Base-by-base conservation (phyloP, 2,888 invertebrate species). In the Biston stratarius region DNA sequence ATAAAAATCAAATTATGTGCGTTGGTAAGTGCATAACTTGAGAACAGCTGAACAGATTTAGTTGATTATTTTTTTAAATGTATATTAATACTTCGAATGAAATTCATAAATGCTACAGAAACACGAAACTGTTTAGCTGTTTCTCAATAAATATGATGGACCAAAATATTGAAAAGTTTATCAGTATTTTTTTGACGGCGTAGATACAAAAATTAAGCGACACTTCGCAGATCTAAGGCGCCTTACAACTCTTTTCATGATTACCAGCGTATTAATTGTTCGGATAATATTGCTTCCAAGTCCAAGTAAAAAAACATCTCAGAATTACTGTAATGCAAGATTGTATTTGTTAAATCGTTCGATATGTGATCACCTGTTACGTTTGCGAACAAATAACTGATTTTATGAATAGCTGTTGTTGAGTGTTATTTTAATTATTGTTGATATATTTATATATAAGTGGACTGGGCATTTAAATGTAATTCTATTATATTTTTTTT, bases 381-480 rank as follows among this genome's bases (percentile, higher is more conserved):
- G 51, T 57, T 52, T 63, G 49, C 61, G 68, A 74, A 67, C 70
- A 71, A 70, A 74, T 38, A 66, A 60, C 67, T 69, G 52, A 66
- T 61, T 56, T 63, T 57, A 57, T 38, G 40, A 55, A 69, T 71
- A 70, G 67, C 69, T 73, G 74, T 75, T 72, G 67, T 73, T 68
- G 67, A 74, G 66, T 73, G 72, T 74, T 74, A 75, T 73, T 71
- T 65, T 72, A 69, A 68, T 75, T 66, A 75, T 71, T 83, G 83
- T 83, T 83, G 73, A 81, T 72, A 76, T 74, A 65, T 59, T 49
- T 64, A 52, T 78, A 77, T 77, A 70, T 81, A 82, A 80, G 80
- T 78, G 84, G 86, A 86, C 81, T 81, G 86, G 86, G 86, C 77
- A 83, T 79, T 77, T 83, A 83, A 75, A 64, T 72, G 59, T 81